Evolutionary conservation across 1,140 invertebrate species (phyloP), one percentile per base, ranked within the genome.

Genomic region (Aphis craccivora): DNA sequence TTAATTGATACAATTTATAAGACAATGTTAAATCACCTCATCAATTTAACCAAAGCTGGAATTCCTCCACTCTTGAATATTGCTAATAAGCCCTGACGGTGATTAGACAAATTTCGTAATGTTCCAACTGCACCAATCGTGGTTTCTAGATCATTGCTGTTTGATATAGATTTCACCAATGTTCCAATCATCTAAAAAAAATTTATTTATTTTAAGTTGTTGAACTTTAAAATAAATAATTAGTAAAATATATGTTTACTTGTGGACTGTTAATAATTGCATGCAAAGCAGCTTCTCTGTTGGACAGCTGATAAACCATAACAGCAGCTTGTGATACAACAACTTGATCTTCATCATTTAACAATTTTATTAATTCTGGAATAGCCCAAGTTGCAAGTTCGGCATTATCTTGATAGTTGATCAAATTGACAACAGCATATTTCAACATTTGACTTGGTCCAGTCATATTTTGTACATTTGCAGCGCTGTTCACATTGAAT

Each of bases 41-140:
- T 96, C 0, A 99, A 96, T 96, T 99, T 99, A 14, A 99, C 99
- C 51, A 99, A 96, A 90, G 99, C 99, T 23, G 98, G 98, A 94
- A 99, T 99, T 20, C 99, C 99, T 53, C 99, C 99, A 94, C 98
- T 99, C 95, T 99, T 99, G 95, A 99, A 99, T 94, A 99, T 99
- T 37, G 99, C 98, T 94, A 99, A 95, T 3, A 99, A 95, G 94
- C 99, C 99, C 96, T 99, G 99, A 94, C 98, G 96, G 95, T 99
- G 99, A 95, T 99, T 98, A 2, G 99, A 99, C 94, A 99, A 97
- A 95, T 99, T 99, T 95, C 99, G 98, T 94, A 99, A 96, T 25
- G 99, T 99, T 14, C 99, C 99, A 25, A 99, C 99, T 30, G 98
- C 98, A 45, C 97, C 98, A 95, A 99, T 98, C 35, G 98, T 99